These are phyloP conservation scores for Poicephalus gulielmi DNA, from an alignment of 2,113 vertebrate genomes.

Conservation along the genomic window DNA sequence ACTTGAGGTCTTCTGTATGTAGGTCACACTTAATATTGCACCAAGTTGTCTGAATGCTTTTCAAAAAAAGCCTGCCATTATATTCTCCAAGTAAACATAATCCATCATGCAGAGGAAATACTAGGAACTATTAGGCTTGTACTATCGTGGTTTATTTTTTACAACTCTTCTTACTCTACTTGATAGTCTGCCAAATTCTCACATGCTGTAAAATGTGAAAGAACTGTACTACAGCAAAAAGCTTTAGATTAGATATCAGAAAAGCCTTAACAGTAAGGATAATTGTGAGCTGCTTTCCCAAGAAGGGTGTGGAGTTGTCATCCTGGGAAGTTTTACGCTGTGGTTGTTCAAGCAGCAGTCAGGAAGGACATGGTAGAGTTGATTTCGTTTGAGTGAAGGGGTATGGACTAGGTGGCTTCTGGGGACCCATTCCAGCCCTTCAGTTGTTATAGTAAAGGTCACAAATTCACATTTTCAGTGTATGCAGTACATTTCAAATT, in stretches of 20 bases:
- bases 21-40: not conserved
- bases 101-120: not conserved
- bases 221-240: not conserved
- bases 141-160: not conserved
- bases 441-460: not conserved
- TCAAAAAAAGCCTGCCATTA: not conserved
- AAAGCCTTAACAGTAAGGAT: not conserved
- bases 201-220: not conserved
- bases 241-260: not conserved
- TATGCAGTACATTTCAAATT: not conserved
- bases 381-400: not conserved
- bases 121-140: not conserved
- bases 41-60: not conserved
- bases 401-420: not conserved
- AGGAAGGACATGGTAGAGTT: not conserved
- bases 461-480: not conserved
- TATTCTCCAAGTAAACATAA: not conserved
- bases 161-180: not conserved
- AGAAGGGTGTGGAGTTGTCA: not conserved
- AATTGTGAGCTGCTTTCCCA: not conserved
- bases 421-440: not conserved
- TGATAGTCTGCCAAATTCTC: not conserved
- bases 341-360: not conserved
- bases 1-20: not conserved
- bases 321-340: not conserved